Evolutionary conservation across 2,888 invertebrate genomes (phyloP), one percentile per base, ranked within the genome.

Genomic region (Selenia dentaria): DNA sequence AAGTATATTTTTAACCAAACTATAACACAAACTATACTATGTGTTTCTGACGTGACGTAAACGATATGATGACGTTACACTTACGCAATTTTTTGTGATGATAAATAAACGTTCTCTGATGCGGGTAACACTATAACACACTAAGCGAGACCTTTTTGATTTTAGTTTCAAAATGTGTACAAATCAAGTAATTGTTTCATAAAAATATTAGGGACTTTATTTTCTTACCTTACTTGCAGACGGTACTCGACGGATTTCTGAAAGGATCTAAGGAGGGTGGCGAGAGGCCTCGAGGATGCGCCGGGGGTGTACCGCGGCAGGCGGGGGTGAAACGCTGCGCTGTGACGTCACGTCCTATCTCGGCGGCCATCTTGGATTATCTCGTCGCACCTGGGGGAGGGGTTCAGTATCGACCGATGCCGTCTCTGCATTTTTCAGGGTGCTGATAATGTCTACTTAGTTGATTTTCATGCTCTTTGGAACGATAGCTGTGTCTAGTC

Each of bases 341-440:
- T 81, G 88, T 90, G 90, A 90, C 90, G 90, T 91, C 90, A 91
- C 87, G 90, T 91, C 89, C 88, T 90, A 90, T 90, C 90, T 89
- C 83, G 88, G 88, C 90, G 87, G 90, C 90, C 90, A 90, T 90
- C 90, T 90, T 90, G 90, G 90, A 90, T 90, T 88, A 90, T 90
- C 90, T 90, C 90, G 89, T 89, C 84, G 88, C 89, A 89, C 90
- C 90, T 89, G 89, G 79, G 89, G 85, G 76, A 56, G 83, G 69
- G 82, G 77, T 65, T 61, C 75, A 69, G 76, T 89, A 90, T 89
- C 88, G 88, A 88, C 83, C 81, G 74, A 66, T 66, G 70, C 70
- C 74, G 68, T 64, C 75, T 74, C 75, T 80, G 82, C 79, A 86
- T 85, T 88, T 88, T 88, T 88, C 87, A 85, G 79, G 74, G 67